Base-by-base conservation (phyloP, 2,113 vertebrate genomes). In the Aegithalos caudatus region DNA sequence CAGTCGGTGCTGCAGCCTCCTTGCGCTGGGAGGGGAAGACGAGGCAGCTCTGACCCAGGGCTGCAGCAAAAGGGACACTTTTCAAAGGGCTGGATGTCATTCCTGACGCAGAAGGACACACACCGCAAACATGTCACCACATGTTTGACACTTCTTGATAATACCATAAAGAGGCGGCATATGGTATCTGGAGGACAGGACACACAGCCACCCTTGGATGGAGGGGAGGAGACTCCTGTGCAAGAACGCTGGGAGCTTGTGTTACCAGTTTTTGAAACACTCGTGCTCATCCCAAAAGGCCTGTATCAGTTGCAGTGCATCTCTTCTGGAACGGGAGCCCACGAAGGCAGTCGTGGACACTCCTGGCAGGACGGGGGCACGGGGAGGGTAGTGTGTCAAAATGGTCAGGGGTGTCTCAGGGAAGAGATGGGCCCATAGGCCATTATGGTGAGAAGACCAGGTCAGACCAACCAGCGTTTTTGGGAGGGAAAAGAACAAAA, bases 351-450 rank as follows among this genome's bases (percentile, higher is more conserved):
- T 62, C 74, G 37, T 1, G 16, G 92, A 73, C 58, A 73, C 44
- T 40, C 71, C 64, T 83, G 89, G 57, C 40, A 57, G 53, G 84
- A 90, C 0, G 0, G 48, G 81, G 81, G 40, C 37, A 76, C 0
- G 0, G 74, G 73, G 54, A 81, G 58, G 76, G 93, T 97, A 95
- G 93, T 94, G 89, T 95, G 90, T 90, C 72, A 88, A 14, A 92
- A 70, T 0, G 11, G 51, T 45, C 88, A 80, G 76, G 74, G 4
- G 29, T 50, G 82, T 71, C 85, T 69, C 8, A 0, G 23, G 91
- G 69, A 94, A 91, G 86, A 90, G 70, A 76, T 29, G 81, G 7
- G 10, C 48, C 56, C 60, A 45, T 1, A 7, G 79, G 85, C 50
- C 57, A 61, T 58, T 0, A 0, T 2, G 1, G 38, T 2, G 2